These are phyloP conservation scores for Drosophila pectinifera DNA, from an alignment of 1,140 invertebrate genomes.

Conservation along the genomic window DNA sequence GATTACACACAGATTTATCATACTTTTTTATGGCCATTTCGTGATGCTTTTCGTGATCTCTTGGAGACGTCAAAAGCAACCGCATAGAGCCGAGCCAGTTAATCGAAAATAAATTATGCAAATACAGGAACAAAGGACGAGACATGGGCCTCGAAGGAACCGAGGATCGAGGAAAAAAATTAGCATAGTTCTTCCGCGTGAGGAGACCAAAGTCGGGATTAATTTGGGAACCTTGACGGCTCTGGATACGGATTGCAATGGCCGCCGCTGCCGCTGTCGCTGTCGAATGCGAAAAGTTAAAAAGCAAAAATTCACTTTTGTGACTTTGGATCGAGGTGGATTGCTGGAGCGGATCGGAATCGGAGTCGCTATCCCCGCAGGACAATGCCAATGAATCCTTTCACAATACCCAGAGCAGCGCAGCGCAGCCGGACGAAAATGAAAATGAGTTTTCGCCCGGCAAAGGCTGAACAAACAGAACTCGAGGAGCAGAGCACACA, in stretches of 20 bases:
- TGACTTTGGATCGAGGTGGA: constrained; percentile 72
- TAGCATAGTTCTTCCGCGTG: constrained; percentile 80
- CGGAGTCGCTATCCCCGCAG: constrained; percentile 28
- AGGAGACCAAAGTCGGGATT: constrained; percentile 74
- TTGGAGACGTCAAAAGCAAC: constrained; percentile 14
- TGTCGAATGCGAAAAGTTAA: constrained; percentile 78
- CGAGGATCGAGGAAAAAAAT: constrained; percentile 49
- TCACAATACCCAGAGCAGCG: constrained; percentile 43
- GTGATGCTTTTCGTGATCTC: constrained; percentile 28
- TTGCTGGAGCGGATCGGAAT: constrained; percentile 30
- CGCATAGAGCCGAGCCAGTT: constrained; percentile 35
- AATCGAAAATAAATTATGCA: constrained; percentile 72
- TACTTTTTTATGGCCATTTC: constrained; percentile 44
- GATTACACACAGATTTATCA: constrained; percentile 43
- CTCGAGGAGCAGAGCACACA: constrained; percentile 10
- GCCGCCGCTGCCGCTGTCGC: constrained; percentile 44
- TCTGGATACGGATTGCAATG: constrained; percentile 28
- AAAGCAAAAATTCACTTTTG: constrained; percentile 83
- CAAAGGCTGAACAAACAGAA: constrained; percentile 76
- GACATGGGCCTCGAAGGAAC: constrained; percentile 25
- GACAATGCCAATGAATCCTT: constrained; percentile 68
- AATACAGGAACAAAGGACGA: constrained; percentile 57
- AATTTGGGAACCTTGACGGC: constrained; percentile 55
- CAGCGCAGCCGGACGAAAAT: constrained; percentile 27
- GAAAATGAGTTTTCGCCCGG: constrained; percentile 66